Conservation (phyloP, 2,888 invertebrate genomes). For the Ephialtes manifestator region DNA sequence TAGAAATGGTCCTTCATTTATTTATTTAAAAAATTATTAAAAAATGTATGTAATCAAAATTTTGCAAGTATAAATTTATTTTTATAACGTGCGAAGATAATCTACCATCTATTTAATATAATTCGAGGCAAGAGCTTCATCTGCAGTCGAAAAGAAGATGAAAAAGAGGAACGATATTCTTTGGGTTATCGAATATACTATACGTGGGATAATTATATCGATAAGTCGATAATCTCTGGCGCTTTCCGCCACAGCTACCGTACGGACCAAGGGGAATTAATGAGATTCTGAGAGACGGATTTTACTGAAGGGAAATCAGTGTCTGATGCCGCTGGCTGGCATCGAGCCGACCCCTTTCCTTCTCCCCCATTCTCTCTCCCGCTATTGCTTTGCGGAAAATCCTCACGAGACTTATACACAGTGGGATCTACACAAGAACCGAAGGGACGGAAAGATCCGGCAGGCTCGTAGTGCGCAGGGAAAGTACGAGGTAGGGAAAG, state of each 20-base stretch:
- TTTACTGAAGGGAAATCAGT: conserved; percentile 56
- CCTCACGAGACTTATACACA: conserved; percentile 43
- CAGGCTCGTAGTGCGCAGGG: neutral
- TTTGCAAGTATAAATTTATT: no score
- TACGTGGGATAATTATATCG: conserved; percentile 35
- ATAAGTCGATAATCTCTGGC: conserved; percentile 34
- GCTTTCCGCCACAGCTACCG: neutral
- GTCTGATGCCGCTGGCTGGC: conserved; percentile 36
- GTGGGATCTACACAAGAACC: neutral
- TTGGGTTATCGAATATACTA: conserved; percentile 23
- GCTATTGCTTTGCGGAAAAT: conserved; percentile 3
- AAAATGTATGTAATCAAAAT: no score
- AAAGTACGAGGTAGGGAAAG: conserved; percentile 23
- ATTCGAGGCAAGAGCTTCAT: neutral
- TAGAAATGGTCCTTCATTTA: no score
- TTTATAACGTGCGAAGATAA: neutral
- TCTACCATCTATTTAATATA: neutral
- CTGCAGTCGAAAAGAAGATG: neutral
- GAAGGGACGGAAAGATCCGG: neutral
- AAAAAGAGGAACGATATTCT: neutral
- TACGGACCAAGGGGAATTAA: conserved; percentile 32
- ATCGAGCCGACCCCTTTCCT: conserved; percentile 15
- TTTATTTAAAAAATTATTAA: no score
- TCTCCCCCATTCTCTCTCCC: neutral
- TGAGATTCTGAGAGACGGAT: conserved; percentile 46